These are phyloP conservation scores for Oxytorus armatus DNA, from an alignment of 2,888 invertebrate genomes.

Conservation along the genomic window DNA sequence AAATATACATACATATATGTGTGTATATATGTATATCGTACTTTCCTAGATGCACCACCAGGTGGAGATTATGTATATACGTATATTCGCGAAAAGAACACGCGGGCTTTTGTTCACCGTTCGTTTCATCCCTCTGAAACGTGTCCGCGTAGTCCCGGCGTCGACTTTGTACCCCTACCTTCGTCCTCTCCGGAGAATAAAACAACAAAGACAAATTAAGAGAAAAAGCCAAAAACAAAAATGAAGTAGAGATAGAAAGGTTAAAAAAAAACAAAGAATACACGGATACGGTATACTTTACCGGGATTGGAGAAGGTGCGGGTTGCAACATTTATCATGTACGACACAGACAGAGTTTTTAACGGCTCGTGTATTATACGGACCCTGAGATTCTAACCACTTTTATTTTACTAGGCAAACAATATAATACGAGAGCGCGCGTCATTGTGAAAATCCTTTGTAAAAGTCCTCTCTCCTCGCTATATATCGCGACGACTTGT, in stretches of 20 bases:
- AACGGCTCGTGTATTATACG: background rate
- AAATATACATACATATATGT: background rate
- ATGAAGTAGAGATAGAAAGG: constrained; percentile 24
- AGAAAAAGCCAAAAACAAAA: constrained; percentile 4
- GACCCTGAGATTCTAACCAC: background rate
- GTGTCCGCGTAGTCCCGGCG: constrained; percentile 16
- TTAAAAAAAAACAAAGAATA: constrained; percentile 26
- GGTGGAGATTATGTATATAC: background rate
- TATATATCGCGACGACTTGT: no score
- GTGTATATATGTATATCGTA: background rate
- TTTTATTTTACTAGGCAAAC: background rate
- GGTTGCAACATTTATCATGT: constrained; percentile 40
- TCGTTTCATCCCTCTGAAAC: constrained; percentile 55
- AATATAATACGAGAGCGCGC: no score
- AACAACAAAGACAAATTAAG: constrained; percentile 15
- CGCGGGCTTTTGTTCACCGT: constrained; percentile 53
- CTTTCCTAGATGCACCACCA: constrained; percentile 9
- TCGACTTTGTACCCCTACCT: constrained; percentile 36
- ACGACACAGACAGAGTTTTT: constrained; percentile 30
- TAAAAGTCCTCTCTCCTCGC: no score
- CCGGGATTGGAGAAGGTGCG: constrained; percentile 1
- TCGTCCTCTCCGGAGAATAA: constrained; percentile 24
- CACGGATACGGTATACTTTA: constrained; percentile 28
- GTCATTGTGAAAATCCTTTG: no score
- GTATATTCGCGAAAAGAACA: constrained; percentile 33